Conservation (phyloP, 2,113 vertebrate genomes). For the Mungos mungo region DNA sequence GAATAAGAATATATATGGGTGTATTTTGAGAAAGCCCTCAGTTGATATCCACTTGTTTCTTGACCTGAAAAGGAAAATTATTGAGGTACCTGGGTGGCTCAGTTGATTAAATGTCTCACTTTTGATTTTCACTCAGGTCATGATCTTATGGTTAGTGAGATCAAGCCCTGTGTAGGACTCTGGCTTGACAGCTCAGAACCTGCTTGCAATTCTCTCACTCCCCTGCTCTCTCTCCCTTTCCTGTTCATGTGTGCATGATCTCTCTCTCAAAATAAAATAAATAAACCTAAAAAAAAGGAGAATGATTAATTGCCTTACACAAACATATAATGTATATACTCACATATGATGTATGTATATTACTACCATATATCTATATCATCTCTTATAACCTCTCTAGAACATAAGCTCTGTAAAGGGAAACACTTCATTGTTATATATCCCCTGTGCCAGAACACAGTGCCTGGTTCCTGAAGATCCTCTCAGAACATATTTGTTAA, state of each 20-base stretch:
- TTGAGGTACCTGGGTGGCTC: background rate
- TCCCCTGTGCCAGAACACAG: background rate
- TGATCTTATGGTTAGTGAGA: too few species aligned
- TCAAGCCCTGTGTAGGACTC: too few species aligned
- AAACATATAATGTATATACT: background rate
- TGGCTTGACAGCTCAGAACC: too few species aligned
- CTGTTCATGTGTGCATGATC: too few species aligned
- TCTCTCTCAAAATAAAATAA: too few species aligned
- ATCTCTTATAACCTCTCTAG: background rate
- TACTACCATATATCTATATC: background rate
- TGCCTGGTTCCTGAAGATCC: background rate
- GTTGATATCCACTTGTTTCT: background rate
- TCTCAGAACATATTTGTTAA: background rate
- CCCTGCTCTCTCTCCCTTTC: too few species aligned
- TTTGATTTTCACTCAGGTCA: too few species aligned
- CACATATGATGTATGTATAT: too few species aligned
- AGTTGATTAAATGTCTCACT: too few species aligned
- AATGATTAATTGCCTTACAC: background rate
- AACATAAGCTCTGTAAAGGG: background rate
- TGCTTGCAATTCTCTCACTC: too few species aligned
- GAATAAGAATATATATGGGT: background rate
- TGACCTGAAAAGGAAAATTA: background rate
- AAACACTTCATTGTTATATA: background rate
- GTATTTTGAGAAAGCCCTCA: background rate
- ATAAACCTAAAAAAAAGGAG: background rate